phyloP scores from a whole-genome alignment of 2,888 invertebrate genomes.

The Drosophila conformis region DNA sequence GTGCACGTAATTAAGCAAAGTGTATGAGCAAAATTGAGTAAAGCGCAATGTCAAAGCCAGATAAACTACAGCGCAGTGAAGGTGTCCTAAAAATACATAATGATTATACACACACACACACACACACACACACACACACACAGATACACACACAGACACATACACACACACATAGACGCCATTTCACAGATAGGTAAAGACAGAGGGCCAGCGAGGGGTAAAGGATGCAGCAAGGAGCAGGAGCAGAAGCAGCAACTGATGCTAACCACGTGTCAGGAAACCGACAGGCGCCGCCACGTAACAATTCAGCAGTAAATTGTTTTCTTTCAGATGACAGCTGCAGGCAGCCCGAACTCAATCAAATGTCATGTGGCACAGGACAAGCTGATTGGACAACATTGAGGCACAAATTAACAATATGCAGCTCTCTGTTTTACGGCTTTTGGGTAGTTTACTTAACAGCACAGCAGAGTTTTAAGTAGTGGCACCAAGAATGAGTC shows the following conservation, averaged over 20 bases:
- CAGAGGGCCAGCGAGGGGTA: not conserved
- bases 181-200: constrained; percentile 17
- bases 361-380: constrained; percentile 37
- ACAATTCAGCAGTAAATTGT: constrained; percentile 75
- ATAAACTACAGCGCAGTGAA: constrained; percentile 54
- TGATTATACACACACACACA: constrained; percentile 41
- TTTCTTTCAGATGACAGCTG: constrained; percentile 69
- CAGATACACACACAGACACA: not conserved
- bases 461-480: too few relatives aligned
- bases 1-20: constrained; percentile 49
- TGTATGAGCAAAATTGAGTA: constrained; percentile 1
- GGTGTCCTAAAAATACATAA: constrained; percentile 55
- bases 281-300: constrained; percentile 58
- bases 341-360: constrained; percentile 56
- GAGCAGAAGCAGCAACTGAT: not conserved
- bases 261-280: constrained; percentile 61
- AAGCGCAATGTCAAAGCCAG: constrained; percentile 30
- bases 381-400: constrained; percentile 39
- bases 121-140: not conserved
- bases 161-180: not conserved
- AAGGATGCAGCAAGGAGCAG: not conserved
- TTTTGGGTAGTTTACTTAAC: not conserved
- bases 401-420: constrained; percentile 22
- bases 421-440: not conserved
- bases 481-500: too few relatives aligned